Base-by-base conservation (phyloP, 2,888 invertebrate genomes). In the Agriotes lineatus region DNA sequence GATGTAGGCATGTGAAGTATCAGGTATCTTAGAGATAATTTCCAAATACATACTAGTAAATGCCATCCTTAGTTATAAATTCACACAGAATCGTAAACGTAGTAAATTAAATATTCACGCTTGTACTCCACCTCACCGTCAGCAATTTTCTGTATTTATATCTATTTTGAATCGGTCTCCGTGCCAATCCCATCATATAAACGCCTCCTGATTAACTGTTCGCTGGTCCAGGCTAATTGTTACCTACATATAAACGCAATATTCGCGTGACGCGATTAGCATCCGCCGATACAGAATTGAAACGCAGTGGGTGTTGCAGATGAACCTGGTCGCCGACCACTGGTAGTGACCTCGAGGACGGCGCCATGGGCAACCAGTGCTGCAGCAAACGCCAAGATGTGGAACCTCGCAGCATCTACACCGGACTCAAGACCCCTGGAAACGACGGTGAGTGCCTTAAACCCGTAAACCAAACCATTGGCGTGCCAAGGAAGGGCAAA, bases 341-440 rank as follows among this genome's bases (percentile, higher is more conserved):
- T 69, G 74, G 69, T 74, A 73, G 74, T 74, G 75, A 76, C 74
- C 73, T 72, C 69, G 71, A 72, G 72, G 67, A 74, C 72, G 68
- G 68, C 74, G 86, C 85, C 85, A 94, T 95, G 94, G 94, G 94
- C 85, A 92, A 92, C 86, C 92, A 92, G 87, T 94, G 94, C 87
- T 94, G 94, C 87, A 93, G 93, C 87, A 93, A 93, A 87, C 90
- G 92, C 83, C 91, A 93, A 85, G 68, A 71, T 57, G 61, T 65
- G 19, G 70, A 67, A 69, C 75, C 73, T 54, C 70, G 73, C 70
- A 72, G 58, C 70, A 70, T 70, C 68, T 76, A 74, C 67, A 72
- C 73, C 12, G 77, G 77, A 42, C 71, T 74, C 48, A 77, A 78
- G 48, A 59, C 66, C 33, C 69, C 76, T 25, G 76, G 75, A 56